These are phyloP conservation scores for silkworm (Bombyx mori) DNA, from an alignment of 1,140 invertebrate species.

Conservation along the genomic window ASM3026992v2 NC_085117.1:19363501-19364000, in stretches of 20 bases:
- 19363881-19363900: too few relatives aligned
- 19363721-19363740: constrained; percentile 93
- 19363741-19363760: constrained; percentile 97
- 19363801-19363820: constrained; percentile 81
- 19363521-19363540: too few relatives aligned
- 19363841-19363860: constrained; percentile 72
- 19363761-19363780: constrained; percentile 97
- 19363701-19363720: constrained; percentile 94
- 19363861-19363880: background rate
- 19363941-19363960: too few relatives aligned
- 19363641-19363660: constrained; percentile 42
- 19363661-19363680: constrained; percentile 76
- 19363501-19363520: too few relatives aligned
- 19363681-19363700: constrained; percentile 91
- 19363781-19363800: constrained; percentile 89
- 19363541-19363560: too few relatives aligned
- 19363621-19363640: background rate
- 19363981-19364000: too few relatives aligned
- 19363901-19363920: too few relatives aligned
- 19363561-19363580: too few relatives aligned
- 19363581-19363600: too few relatives aligned
- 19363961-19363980: too few relatives aligned
- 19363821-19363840: constrained; percentile 98
- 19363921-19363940: too few relatives aligned
- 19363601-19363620: too few relatives aligned